Conservation (phyloP, 1,140 invertebrate species). For the Euura lappo region DNA sequence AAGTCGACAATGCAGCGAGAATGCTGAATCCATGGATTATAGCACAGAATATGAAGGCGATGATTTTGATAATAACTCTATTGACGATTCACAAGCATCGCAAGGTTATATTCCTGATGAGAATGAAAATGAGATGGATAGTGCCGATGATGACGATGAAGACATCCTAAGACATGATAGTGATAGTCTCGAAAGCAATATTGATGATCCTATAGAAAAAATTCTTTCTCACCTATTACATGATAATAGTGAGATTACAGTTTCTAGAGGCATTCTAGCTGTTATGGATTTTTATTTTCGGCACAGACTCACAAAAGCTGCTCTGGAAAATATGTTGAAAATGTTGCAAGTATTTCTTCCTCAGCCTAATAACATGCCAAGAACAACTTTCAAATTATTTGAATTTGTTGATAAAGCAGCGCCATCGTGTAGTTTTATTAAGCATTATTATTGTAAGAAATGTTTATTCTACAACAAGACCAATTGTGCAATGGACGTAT, state of each 20-base stretch:
- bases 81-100: not conserved
- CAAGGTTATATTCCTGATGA: too few species aligned
- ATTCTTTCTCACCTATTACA: too few species aligned
- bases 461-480: conserved; percentile 14
- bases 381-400: not conserved
- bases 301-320: conserved; percentile 19
- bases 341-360: conserved; percentile 12
- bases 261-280: conserved; percentile 15
- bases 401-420: not conserved
- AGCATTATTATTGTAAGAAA: conserved; percentile 22
- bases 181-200: conserved; percentile 10
- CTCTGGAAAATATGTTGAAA: conserved; percentile 15
- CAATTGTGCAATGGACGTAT: not conserved
- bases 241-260: conserved; percentile 8
- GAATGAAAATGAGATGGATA: too few species aligned
- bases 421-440: conserved; percentile 11
- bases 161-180: conserved; percentile 9
- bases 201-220: not conserved
- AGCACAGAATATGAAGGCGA: too few species aligned
- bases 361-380: conserved; percentile 6
- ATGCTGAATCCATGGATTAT: too few species aligned
- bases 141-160: conserved; percentile 5
- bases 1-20: too few species aligned
- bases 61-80: too few species aligned
- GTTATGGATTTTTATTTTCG: conserved; percentile 15